These are phyloP conservation scores for Pogonophryne albipinna DNA, from an alignment of 2,797 vertebrate species.

Conservation along the genomic window DNA sequence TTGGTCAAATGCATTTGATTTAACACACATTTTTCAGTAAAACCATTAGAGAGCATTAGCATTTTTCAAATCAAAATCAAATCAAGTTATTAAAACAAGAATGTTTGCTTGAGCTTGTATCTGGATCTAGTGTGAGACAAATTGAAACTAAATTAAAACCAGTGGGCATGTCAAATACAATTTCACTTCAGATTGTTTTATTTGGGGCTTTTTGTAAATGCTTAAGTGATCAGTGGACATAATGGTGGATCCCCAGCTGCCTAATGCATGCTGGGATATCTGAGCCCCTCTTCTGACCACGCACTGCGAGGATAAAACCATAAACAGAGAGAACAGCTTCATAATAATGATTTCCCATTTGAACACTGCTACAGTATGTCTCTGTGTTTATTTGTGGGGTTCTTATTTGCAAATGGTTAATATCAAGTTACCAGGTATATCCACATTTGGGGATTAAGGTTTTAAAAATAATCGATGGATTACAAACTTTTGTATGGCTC, in stretches of 20 bases:
- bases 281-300: conserved; percentile 35
- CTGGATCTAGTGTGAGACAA: neutral
- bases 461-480: neutral
- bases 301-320: conserved; percentile 55
- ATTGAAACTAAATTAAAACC: neutral
- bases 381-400: conserved; percentile 8
- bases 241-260: conserved; percentile 47
- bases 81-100: too few species aligned
- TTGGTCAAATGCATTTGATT: neutral
- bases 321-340: conserved; percentile 15
- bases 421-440: neutral
- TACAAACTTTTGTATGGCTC: neutral
- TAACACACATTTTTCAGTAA: neutral
- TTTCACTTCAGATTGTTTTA: neutral
- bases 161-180: too few species aligned
- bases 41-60: neutral
- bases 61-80: too few species aligned
- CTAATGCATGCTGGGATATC: conserved; percentile 50
- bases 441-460: neutral
- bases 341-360: neutral
- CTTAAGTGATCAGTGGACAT: conserved; percentile 50
- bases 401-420: conserved; percentile 29
- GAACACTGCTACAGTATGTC: neutral
- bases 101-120: neutral
- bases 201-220: conserved; percentile 11